Conservation (phyloP, 1,140 invertebrate genomes). For the Galleria mellonella region DNA sequence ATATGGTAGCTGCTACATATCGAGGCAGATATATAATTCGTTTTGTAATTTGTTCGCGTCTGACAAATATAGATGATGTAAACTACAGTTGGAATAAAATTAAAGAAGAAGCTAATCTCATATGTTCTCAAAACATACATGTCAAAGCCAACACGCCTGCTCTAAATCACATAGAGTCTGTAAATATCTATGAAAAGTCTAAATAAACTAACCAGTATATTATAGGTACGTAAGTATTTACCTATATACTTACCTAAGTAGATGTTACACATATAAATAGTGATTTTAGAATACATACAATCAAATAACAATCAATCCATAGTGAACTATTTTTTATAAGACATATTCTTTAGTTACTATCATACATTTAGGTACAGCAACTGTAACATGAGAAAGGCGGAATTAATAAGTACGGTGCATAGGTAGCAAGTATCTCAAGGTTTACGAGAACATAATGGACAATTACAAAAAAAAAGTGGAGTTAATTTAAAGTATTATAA, state of each 20-base stretch:
- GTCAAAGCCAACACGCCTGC: slow-evolving; percentile 44
- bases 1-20: slow-evolving; percentile 86
- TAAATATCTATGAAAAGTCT: slow-evolving; percentile 58
- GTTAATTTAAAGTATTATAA: neutral
- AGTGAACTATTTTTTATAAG: too few relatives aligned
- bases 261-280: too few relatives aligned
- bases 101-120: slow-evolving; percentile 64
- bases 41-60: slow-evolving; percentile 87
- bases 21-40: slow-evolving; percentile 83
- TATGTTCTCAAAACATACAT: slow-evolving; percentile 30
- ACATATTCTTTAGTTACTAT: too few relatives aligned
- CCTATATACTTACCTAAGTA: too few relatives aligned
- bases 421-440: too few relatives aligned
- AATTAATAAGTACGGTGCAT: too few relatives aligned
- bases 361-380: neutral
- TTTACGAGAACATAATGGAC: too few relatives aligned
- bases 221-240: too few relatives aligned
- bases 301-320: too few relatives aligned
- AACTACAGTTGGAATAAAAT: slow-evolving; percentile 90
- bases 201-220: slow-evolving; percentile 32
- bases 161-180: slow-evolving; percentile 37
- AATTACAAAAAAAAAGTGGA: neutral
- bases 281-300: too few relatives aligned
- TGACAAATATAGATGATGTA: slow-evolving; percentile 83
- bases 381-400: neutral